Percentiles rank a stretch among this genome's conserved stretches.
Conservation (phyloP, 2,113 vertebrate species). For the Camelus bactrianus region DNA sequence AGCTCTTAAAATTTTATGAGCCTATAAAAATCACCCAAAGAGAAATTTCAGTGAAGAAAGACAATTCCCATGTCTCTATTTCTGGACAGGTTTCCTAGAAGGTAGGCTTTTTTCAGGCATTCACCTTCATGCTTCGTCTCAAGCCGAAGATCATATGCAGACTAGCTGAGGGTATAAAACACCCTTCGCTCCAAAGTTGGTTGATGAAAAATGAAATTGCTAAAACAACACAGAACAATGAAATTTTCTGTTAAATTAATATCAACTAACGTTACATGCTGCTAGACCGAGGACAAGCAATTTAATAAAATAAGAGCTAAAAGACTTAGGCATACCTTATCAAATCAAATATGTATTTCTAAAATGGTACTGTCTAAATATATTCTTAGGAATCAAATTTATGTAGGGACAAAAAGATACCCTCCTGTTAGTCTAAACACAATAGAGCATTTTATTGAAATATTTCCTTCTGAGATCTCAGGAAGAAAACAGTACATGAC, state of each 20-base stretch:
- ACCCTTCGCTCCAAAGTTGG: neutral
- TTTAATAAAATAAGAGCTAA: neutral
- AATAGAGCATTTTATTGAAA: neutral
- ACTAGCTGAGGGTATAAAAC: neutral
- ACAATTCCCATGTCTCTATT: conserved; percentile 13
- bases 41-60: conserved; percentile 65
- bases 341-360: neutral
- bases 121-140: conserved; percentile 57
- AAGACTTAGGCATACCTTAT: neutral
- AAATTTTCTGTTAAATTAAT: neutral
- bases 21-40: conserved; percentile 69
- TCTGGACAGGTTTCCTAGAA: conserved; percentile 57
- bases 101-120: neutral
- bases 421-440: neutral
- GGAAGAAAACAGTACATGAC: neutral
- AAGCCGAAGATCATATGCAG: neutral
- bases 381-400: neutral
- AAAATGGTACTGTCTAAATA: neutral
- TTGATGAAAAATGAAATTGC: neutral
- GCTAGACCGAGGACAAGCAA: neutral
- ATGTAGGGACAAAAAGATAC: neutral
- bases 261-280: neutral
- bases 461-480: neutral
- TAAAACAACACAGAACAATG: neutral
- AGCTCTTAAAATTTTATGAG: conserved; percentile 67